phyloP scores from a whole-genome alignment of 2,797 vertebrate genomes.

The Labeo calbasu region DNA sequence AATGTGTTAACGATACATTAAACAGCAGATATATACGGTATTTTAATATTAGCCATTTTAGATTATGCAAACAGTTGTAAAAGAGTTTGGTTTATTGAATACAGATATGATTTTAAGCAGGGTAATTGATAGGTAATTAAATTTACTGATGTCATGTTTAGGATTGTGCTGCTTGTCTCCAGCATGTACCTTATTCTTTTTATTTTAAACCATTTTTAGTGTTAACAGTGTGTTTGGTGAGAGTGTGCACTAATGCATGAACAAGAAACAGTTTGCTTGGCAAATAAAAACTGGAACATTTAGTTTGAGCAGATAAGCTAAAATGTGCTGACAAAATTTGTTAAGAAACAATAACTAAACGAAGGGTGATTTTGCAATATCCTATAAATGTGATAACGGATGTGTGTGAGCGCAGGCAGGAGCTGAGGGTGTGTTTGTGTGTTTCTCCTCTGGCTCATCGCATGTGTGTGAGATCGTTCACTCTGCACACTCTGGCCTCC shows the following conservation, averaged over 20 bases:
- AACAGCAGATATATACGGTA: not conserved
- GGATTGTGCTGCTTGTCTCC: not conserved
- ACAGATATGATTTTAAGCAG: not conserved
- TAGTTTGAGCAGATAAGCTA: not conserved
- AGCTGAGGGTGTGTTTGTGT: slow-evolving; percentile 6
- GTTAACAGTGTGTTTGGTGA: not conserved
- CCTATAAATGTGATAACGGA: not conserved
- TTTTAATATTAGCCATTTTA: not conserved
- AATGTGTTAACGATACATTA: not conserved
- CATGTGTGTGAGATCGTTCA: slow-evolving; percentile 19
- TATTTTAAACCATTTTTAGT: not conserved
- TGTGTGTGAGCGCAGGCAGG: not conserved
- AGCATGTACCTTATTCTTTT: not conserved
- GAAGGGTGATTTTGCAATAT: not conserved
- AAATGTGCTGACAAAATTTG: not conserved
- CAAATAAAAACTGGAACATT: not conserved
- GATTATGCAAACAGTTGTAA: not conserved
- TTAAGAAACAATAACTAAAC: not conserved
- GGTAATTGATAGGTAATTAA: not conserved
- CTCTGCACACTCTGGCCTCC: slow-evolving; percentile 36
- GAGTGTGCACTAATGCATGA: not conserved
- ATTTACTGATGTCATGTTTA: not conserved
- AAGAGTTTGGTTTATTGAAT: not conserved
- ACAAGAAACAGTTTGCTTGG: not conserved
- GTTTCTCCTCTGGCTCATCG: slow-evolving; percentile 6